Conservation (phyloP, 1,140 invertebrate genomes). For the Anastatus disparis region DNA sequence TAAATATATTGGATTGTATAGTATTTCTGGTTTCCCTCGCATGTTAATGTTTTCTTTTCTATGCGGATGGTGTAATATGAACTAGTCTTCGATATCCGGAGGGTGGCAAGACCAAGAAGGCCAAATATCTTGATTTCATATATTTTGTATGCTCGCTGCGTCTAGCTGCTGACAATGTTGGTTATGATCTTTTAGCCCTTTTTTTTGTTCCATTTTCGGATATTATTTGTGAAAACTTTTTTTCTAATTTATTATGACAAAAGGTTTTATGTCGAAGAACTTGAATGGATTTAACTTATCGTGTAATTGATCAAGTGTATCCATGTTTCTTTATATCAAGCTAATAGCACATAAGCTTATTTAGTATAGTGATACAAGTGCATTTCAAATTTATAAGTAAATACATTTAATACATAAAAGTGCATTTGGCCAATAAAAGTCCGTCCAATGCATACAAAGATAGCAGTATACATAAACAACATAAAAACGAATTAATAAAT, state of each 20-base stretch:
- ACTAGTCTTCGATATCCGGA: conserved; percentile 62
- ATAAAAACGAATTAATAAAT: too few species aligned
- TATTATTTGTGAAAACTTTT: too few species aligned
- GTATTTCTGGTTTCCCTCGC: conserved; percentile 47
- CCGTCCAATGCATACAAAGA: too few species aligned
- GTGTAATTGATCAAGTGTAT: background rate
- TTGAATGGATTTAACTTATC: background rate
- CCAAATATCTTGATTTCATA: conserved; percentile 30
- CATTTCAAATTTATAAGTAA: too few species aligned
- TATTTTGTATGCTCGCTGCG: conserved; percentile 39
- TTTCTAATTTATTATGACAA: background rate
- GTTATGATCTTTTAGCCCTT: background rate
- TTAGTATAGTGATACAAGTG: too few species aligned
- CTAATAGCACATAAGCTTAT: too few species aligned
- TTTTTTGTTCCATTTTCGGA: background rate
- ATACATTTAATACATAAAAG: too few species aligned
- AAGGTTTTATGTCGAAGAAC: background rate
- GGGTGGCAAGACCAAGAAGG: conserved; percentile 40
- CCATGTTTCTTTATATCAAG: too few species aligned
- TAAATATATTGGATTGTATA: background rate
- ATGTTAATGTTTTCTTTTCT: conserved; percentile 1
- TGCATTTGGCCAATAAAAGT: too few species aligned
- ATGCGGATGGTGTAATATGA: background rate
- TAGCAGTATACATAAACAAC: too few species aligned
- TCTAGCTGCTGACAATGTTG: background rate